Percentiles rank a stretch among this genome's conserved stretches.
Conservation (phyloP, 1,140 invertebrate species). For the Parapsyche elsis region DNA sequence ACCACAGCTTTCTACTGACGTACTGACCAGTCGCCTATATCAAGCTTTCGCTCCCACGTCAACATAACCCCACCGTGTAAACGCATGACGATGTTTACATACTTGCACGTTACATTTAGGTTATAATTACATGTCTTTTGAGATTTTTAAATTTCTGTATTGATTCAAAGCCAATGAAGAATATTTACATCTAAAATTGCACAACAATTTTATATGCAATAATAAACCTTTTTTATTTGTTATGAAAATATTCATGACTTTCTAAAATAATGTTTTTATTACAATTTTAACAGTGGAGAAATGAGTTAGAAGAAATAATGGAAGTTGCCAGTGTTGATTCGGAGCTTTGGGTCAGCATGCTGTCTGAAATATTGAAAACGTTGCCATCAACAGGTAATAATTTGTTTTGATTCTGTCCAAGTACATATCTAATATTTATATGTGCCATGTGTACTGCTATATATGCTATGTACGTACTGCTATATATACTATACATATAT, state of each 20-base stretch:
- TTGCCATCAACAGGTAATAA: conserved; percentile 79
- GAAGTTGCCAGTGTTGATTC: conserved; percentile 90
- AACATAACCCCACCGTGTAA: no score
- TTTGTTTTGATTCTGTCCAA: no score
- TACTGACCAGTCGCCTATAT: background rate
- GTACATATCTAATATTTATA: background rate
- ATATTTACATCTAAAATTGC: no score
- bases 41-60: no score
- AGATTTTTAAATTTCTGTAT: no score
- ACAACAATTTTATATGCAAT: no score
- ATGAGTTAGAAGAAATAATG: conserved; percentile 93
- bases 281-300: conserved; percentile 82
- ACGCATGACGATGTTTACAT: no score
- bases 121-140: no score
- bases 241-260: conserved; percentile 9
- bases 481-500: no score
- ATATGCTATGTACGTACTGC: background rate
- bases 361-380: conserved; percentile 94
- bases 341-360: conserved; percentile 96
- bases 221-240: no score
- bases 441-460: background rate
- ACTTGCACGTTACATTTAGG: no score
- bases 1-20: background rate
- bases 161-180: no score
- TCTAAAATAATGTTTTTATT: background rate